Conservation (phyloP, 2,888 invertebrate species). For the Liopterus haemorrhoidalis region DNA sequence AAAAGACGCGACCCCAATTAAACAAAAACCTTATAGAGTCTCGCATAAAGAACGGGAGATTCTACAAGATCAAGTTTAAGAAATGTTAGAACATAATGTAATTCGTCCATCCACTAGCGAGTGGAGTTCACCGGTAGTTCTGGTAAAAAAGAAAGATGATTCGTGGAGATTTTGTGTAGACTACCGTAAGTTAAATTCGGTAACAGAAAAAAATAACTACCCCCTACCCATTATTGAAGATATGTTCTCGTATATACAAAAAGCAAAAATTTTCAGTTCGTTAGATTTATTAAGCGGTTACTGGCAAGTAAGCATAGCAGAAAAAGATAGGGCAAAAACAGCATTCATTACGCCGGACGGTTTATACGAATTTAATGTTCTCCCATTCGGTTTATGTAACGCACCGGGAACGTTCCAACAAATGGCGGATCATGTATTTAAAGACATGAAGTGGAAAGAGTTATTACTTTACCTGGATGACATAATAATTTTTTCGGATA, state of each 20-base stretch:
- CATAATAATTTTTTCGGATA: constrained; percentile 11
- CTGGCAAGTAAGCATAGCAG: constrained; percentile 1
- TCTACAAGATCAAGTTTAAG: constrained; percentile 11
- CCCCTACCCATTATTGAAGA: constrained; percentile 2
- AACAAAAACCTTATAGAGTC: constrained; percentile 15
- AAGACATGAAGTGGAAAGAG: constrained; percentile 17
- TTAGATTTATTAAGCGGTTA: constrained; percentile 8
- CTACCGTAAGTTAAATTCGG: constrained; percentile 6
- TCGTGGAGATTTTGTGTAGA: constrained; percentile 7
- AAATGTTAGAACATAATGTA: neutral
- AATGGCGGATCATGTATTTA: constrained; percentile 22
- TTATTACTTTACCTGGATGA: constrained; percentile 19
- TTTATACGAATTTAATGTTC: constrained; percentile 9
- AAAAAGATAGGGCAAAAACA: neutral
- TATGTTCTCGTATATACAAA: neutral
- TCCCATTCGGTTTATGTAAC: constrained; percentile 23
- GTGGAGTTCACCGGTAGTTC: constrained; percentile 15
- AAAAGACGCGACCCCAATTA: constrained; percentile 7
- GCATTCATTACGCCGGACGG: constrained; percentile 10
- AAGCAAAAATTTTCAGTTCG: constrained; percentile 1
- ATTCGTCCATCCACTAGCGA: constrained; percentile 7
- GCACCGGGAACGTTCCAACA: constrained; percentile 30
- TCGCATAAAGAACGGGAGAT: constrained; percentile 15
- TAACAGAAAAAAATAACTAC: neutral
- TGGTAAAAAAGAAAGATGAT: constrained; percentile 2